Conservation (phyloP, 2,888 invertebrate genomes). For the Nineta flava region DNA sequence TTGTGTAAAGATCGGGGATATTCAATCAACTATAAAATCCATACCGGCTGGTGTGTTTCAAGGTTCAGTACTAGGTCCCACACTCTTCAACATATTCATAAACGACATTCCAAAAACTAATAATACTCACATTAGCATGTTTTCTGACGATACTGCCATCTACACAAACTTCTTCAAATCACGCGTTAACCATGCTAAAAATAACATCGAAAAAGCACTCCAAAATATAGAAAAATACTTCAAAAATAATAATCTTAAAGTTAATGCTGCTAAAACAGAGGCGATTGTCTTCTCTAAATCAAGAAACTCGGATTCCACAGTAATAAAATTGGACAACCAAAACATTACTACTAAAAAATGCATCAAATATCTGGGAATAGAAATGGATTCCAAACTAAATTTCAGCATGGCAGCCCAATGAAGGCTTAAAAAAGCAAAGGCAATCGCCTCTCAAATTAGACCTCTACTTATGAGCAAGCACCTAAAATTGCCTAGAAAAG, state of each 20-base stretch:
- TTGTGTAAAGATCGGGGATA: conserved; percentile 11
- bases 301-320: background rate
- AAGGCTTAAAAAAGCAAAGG: too few relatives aligned
- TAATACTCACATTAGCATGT: conserved; percentile 9
- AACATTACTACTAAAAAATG: background rate
- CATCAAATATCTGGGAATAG: background rate
- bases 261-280: background rate
- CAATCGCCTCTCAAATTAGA: too few relatives aligned
- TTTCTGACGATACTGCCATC: conserved; percentile 11
- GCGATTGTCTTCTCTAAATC: background rate
- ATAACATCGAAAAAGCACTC: background rate
- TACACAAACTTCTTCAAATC: background rate
- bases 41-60: conserved; percentile 17
- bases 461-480: too few relatives aligned
- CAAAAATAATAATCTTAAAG: background rate
- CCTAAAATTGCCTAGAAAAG: too few relatives aligned
- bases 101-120: conserved; percentile 13
- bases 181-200: background rate
- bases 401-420: too few relatives aligned
- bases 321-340: background rate
- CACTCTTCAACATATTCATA: conserved; percentile 13
- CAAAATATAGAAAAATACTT: background rate
- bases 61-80: conserved; percentile 14
- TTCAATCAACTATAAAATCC: conserved; percentile 6
- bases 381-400: background rate